These are phyloP conservation scores for Alitta virens DNA, from an alignment of 2,888 invertebrate genomes.

Conservation along the genomic window DNA sequence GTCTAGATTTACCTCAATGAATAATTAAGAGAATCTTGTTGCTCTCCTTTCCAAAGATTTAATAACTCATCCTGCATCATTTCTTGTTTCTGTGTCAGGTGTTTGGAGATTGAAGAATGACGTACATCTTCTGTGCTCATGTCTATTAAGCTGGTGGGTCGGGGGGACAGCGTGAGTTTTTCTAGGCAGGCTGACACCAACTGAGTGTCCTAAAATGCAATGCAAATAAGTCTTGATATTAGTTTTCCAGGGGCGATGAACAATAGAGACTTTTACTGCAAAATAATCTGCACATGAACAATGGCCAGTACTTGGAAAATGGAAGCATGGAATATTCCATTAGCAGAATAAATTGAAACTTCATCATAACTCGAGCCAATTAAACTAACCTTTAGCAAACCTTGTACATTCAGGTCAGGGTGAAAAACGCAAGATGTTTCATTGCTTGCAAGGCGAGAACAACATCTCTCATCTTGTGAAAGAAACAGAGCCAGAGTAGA, in stretches of 20 bases:
- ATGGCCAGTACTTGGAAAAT: too few relatives aligned
- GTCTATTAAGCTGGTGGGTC: conserved; percentile 47
- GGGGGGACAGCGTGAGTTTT: conserved; percentile 13
- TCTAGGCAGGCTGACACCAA: too few relatives aligned
- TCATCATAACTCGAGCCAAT: too few relatives aligned
- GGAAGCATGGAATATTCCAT: too few relatives aligned
- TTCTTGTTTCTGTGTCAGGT: conserved; percentile 35
- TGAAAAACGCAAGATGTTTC: conserved; percentile 38
- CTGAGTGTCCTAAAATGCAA: too few relatives aligned
- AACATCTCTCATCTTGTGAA: conserved; percentile 36
- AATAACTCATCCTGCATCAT: conserved; percentile 40
- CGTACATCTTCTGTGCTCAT: conserved; percentile 39
- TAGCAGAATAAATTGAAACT: too few relatives aligned
- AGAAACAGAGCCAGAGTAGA: conserved; percentile 37
- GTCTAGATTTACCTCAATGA: background rate
- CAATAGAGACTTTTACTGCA: too few relatives aligned
- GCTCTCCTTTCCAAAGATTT: conserved; percentile 30
- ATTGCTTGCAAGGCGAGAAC: conserved; percentile 38
- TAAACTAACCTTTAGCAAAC: conserved; percentile 34
- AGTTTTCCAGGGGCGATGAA: too few relatives aligned
- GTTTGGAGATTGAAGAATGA: conserved; percentile 40
- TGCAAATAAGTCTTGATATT: too few relatives aligned
- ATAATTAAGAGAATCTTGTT: conserved; percentile 6
- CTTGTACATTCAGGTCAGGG: conserved; percentile 47
- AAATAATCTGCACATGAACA: too few relatives aligned